A percentile compares a stretch with the other conserved stretches of the same genome.
Conservation (phyloP, 2,888 invertebrate genomes). For the Leucophora obtusa region DNA sequence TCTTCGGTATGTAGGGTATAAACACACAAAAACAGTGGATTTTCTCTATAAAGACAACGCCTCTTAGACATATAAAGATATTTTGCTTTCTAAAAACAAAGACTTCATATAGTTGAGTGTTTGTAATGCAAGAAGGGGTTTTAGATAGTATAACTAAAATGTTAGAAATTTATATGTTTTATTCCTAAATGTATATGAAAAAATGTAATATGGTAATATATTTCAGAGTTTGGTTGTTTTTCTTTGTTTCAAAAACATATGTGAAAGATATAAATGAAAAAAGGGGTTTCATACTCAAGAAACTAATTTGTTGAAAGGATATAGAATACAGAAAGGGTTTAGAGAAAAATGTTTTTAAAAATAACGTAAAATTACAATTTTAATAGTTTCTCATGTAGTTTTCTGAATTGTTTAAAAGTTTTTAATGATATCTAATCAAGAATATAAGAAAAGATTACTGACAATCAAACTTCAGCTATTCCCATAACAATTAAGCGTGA, state of each 20-base stretch:
- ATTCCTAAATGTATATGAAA: background rate
- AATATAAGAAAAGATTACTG: background rate
- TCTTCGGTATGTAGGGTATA: background rate
- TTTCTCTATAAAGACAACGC: background rate
- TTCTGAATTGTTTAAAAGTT: background rate
- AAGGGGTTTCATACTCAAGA: background rate
- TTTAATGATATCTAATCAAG: background rate
- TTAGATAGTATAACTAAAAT: background rate
- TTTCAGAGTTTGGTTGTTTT: background rate
- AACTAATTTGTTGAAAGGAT: conserved; percentile 5
- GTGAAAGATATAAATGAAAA: background rate
- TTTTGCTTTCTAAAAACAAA: background rate
- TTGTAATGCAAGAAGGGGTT: background rate
- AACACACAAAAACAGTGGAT: background rate
- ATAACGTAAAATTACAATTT: background rate
- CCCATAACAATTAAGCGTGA: background rate
- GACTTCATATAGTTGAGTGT: background rate
- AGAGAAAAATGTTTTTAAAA: background rate
- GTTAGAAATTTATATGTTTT: background rate
- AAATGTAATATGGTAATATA: background rate
- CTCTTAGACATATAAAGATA: background rate
- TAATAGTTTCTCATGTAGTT: background rate
- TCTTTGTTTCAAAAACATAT: background rate
- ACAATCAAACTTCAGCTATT: background rate
- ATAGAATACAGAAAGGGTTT: background rate